These are phyloP conservation scores for Ceyx cyanopectus DNA, from an alignment of 2,113 vertebrate genomes.

Conservation along the genomic window DNA sequence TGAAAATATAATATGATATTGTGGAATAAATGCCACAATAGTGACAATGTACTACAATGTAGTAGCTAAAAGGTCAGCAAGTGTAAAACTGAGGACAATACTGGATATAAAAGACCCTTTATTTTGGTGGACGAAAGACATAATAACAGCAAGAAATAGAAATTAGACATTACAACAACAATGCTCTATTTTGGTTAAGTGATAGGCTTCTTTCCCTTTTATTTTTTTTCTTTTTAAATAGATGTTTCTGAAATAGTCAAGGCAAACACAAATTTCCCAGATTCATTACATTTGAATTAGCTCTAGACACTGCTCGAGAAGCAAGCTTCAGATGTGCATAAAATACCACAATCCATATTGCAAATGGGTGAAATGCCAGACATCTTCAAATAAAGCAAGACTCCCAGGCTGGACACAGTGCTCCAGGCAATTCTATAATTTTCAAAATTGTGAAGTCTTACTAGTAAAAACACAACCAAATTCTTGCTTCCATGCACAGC, in stretches of 20 bases:
- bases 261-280: neutral
- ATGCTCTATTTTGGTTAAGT: neutral
- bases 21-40: neutral
- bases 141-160: neutral
- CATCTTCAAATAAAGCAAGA: neutral
- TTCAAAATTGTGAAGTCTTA: neutral
- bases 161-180: neutral
- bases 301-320: neutral
- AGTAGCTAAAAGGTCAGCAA: neutral
- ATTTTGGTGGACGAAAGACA: neutral
- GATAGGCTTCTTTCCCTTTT: neutral
- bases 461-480: neutral
- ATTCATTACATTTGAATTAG: neutral
- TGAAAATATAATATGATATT: neutral
- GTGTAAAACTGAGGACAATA: neutral
- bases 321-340: neutral
- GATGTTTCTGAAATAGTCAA: neutral
- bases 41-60: neutral
- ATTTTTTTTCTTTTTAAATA: neutral
- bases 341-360: neutral
- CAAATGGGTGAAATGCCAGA: neutral
- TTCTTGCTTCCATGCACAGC: neutral
- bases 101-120: neutral
- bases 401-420: neutral
- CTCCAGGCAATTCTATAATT: neutral